A percentile compares a stretch with the other conserved stretches of the same genome.
These are phyloP conservation scores for Zygogramma bicolorata DNA, from an alignment of 2,888 invertebrate genomes.

Conservation along the genomic window DNA sequence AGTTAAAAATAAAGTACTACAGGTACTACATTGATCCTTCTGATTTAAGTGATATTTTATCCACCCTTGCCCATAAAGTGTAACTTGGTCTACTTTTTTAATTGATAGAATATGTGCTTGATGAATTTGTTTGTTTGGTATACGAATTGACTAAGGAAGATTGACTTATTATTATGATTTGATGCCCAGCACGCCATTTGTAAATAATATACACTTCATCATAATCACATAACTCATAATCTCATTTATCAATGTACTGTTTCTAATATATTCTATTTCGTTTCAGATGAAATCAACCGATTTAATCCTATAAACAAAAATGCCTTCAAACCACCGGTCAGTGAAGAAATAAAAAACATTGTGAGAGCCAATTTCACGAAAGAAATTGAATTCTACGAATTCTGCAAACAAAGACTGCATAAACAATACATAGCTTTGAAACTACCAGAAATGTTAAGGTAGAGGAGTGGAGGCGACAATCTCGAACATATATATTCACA, in stretches of 20 bases:
- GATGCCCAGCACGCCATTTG: too few species aligned
- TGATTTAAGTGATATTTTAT: too few species aligned
- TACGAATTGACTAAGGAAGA: too few species aligned
- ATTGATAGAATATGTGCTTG: too few species aligned
- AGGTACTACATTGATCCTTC: too few species aligned
- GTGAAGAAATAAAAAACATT: conserved; percentile 86
- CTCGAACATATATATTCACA: background rate
- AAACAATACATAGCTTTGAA: conserved; percentile 82
- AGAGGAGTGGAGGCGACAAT: background rate
- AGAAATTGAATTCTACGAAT: conserved; percentile 93
- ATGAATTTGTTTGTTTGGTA: too few species aligned
- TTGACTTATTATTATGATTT: too few species aligned
- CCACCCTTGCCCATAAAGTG: too few species aligned
- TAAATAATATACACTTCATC: too few species aligned
- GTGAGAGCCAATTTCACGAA: conserved; percentile 88
- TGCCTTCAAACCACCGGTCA: conserved; percentile 88
- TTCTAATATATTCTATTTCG: conserved; percentile 44
- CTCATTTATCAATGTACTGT: background rate
- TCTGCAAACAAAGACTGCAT: conserved; percentile 87
- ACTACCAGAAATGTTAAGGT: conserved; percentile 59
- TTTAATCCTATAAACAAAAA: conserved; percentile 87
- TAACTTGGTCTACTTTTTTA: too few species aligned
- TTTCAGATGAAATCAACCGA: conserved; percentile 79
- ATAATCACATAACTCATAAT: too few species aligned
- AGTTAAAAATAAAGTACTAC: too few species aligned